Evolutionary conservation across 2,113 vertebrate species (phyloP).

Genomic region (Nothocercus julius): DNA sequence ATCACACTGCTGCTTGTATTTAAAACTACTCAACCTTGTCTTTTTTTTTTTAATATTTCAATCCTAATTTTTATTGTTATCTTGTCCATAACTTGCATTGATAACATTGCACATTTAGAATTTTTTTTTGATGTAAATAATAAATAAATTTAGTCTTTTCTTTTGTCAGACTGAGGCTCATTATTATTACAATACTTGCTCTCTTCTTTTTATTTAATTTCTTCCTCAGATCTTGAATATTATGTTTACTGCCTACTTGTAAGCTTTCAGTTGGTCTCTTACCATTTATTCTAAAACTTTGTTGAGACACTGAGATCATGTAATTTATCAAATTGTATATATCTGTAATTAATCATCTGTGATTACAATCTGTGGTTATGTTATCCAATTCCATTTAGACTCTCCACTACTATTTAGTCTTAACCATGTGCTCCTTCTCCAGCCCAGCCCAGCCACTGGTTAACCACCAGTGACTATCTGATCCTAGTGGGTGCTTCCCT

Average conservation of each 20-base stretch:
- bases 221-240: not conserved
- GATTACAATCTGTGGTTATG: not conserved
- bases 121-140: not conserved
- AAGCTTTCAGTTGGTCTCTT: not conserved
- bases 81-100: not conserved
- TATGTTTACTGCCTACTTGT: not conserved
- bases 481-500: no score
- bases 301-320: accelerated
- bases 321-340: not conserved
- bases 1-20: no score
- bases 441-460: no score
- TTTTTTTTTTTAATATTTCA: no score
- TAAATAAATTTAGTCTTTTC: not conserved
- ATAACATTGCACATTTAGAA: not conserved
- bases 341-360: not conserved
- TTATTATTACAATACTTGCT: not conserved
- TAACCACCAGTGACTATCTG: no score
- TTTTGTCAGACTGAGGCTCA: not conserved
- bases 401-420: not conserved
- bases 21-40: no score
- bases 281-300: not conserved
- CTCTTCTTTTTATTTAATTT: not conserved
- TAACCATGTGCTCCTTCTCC: not conserved
- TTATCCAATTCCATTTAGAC: not conserved
- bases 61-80: not conserved